phyloP scores from a whole-genome alignment of 37 sponge, comb jelly and placozoan genomes.

The Halichondria panicea region DNA sequence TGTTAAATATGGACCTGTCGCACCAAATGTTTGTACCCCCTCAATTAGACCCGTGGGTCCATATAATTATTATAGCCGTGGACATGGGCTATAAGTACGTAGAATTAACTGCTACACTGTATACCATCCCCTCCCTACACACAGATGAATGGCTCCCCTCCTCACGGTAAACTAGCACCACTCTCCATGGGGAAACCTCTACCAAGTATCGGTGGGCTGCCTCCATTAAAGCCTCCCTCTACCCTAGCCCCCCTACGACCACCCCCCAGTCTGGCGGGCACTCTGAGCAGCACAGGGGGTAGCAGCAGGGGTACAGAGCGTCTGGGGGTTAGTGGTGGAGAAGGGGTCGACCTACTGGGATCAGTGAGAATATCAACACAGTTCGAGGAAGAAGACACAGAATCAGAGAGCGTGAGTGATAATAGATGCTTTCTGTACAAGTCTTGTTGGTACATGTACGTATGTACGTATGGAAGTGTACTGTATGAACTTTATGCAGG shows the following conservation, averaged over 20 bases:
- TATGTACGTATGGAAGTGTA: too few relatives aligned
- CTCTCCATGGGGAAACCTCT: slow-evolving; percentile 1
- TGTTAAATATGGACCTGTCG: too few relatives aligned
- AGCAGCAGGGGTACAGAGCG: background rate
- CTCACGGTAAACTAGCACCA: background rate
- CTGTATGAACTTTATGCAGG: too few relatives aligned
- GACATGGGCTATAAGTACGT: too few relatives aligned
- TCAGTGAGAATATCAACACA: slow-evolving; percentile 50
- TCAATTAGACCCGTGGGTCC: too few relatives aligned
- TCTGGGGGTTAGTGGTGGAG: background rate
- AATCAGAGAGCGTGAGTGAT: slow-evolving; percentile 22
- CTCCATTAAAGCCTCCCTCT: slow-evolving; percentile 19
- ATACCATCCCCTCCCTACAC: background rate
- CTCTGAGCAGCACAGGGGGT: background rate
- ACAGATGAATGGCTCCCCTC: background rate
- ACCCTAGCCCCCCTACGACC: slow-evolving; percentile 10
- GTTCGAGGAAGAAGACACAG: slow-evolving; percentile 69
- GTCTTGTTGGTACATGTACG: background rate
- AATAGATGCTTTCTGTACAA: background rate
- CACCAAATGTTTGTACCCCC: too few relatives aligned
- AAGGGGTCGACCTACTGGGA: slow-evolving; percentile 15
- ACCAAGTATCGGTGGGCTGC: slow-evolving; percentile 11
- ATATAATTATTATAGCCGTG: too few relatives aligned
- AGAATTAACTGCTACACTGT: too few relatives aligned
- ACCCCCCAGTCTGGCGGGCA: background rate